Evolutionary conservation across 2,797 vertebrate genomes (phyloP).

Genomic region (Remorina albescens): DNA sequence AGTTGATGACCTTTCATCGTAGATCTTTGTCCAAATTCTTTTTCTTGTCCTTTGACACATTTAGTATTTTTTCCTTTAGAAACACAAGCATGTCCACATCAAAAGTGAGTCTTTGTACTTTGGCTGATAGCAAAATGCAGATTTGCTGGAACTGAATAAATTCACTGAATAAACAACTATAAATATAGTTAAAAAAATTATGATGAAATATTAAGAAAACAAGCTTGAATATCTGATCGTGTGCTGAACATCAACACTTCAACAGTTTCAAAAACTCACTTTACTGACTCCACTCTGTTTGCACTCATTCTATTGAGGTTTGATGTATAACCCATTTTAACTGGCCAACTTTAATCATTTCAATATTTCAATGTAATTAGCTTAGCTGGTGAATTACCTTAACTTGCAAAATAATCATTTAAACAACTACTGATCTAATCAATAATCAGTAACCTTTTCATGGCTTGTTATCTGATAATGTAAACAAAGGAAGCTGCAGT

Average conservation of each 20-base stretch:
- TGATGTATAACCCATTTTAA: too few relatives aligned
- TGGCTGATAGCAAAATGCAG: slow-evolving; percentile 2
- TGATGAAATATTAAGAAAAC: too few relatives aligned
- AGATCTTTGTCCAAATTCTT: not conserved
- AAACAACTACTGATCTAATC: not conserved
- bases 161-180: too few relatives aligned
- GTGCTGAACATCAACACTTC: too few relatives aligned
- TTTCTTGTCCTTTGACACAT: not conserved
- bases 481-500: not conserved
- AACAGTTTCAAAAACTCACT: too few relatives aligned
- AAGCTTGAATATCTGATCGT: not conserved
- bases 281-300: too few relatives aligned
- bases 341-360: too few relatives aligned
- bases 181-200: too few relatives aligned
- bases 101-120: not conserved
- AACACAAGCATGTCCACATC: not conserved
- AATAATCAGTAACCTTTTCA: not conserved
- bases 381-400: not conserved
- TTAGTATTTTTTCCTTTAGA: not conserved
- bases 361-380: too few relatives aligned
- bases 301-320: too few relatives aligned
- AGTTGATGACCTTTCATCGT: not conserved
- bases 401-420: not conserved
- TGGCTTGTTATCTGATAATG: not conserved
- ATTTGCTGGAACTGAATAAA: too few relatives aligned